A percentile compares a stretch with the other conserved stretches of the same genome.
These are phyloP conservation scores for Enteromius radiatus DNA, from an alignment of 2,797 vertebrate genomes.

Conservation along the genomic window DNA sequence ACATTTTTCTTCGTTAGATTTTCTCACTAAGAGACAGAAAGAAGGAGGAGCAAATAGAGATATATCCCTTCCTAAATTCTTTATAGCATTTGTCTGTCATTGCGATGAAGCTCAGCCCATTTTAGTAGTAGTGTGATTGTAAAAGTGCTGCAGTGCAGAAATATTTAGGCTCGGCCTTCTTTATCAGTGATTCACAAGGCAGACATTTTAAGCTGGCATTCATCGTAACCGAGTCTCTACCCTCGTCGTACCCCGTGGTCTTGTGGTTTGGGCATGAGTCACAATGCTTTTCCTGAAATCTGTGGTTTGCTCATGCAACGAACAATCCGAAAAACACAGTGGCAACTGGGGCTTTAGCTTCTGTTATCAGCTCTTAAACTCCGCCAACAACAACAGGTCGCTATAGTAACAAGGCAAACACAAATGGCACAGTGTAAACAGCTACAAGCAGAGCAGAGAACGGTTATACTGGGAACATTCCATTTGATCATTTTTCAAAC, in stretches of 20 bases:
- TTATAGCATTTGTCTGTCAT: not conserved
- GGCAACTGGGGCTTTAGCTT: constrained; percentile 20
- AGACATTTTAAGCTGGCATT: constrained; percentile 4
- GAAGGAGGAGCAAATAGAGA: not conserved
- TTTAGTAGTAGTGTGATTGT: not conserved
- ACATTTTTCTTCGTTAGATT: not conserved
- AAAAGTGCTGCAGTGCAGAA: not conserved
- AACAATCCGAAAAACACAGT: constrained; percentile 7
- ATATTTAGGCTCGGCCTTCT: constrained; percentile 53
- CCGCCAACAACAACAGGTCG: constrained; percentile 16
- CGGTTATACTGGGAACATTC: not conserved
- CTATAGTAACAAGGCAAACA: constrained; percentile 51
- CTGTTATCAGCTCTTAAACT: constrained; percentile 35
- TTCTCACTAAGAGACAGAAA: not conserved
- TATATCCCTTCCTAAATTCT: not conserved
- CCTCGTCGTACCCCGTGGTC: not conserved
- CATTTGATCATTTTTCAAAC: not conserved
- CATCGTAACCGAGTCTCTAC: not conserved
- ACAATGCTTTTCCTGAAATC: constrained; percentile 28
- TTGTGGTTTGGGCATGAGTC: constrained; percentile 29
- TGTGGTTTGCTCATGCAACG: not conserved
- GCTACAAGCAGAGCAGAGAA: constrained; percentile 4
- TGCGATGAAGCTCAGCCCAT: not conserved
- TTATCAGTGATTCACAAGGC: constrained; percentile 62
- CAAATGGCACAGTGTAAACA: constrained; percentile 13